phyloP scores from a whole-genome alignment of 1,140 invertebrate species.

The Ceratina australensis region DNA sequence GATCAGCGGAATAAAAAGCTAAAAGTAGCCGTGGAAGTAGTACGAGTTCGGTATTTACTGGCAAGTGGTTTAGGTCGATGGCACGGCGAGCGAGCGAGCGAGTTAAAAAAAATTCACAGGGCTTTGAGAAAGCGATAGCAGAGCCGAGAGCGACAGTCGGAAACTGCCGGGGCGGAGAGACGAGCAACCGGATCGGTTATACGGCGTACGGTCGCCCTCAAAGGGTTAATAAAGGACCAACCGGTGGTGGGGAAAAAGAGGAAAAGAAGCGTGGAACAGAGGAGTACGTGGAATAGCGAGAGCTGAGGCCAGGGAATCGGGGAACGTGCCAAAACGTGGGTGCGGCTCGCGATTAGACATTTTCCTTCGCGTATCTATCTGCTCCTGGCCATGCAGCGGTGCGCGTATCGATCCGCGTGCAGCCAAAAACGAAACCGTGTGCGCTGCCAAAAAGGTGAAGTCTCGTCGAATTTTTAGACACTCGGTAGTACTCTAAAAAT shows the following conservation, averaged over 20 bases:
- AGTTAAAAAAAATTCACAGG: constrained; percentile 27
- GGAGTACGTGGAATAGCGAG: neutral
- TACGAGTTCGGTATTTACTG: constrained; percentile 16
- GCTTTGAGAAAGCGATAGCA: constrained; percentile 12
- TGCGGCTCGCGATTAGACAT: constrained; percentile 43
- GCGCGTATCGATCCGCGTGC: constrained; percentile 44
- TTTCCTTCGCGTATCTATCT: constrained; percentile 40
- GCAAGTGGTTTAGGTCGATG: constrained; percentile 9
- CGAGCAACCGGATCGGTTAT: constrained; percentile 17
- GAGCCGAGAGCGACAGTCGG: constrained; percentile 26
- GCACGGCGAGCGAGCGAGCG: neutral
- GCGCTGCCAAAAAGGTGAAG: constrained; percentile 22
- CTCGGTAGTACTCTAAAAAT: too few relatives aligned
- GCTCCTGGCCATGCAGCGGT: neutral
- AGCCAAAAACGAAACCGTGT: constrained; percentile 47
- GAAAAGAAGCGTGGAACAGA: neutral
- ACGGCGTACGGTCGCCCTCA: neutral
- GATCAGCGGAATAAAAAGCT: neutral
- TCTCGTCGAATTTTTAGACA: too few relatives aligned
- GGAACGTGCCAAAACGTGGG: constrained; percentile 42
- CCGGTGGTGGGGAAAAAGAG: too few relatives aligned
- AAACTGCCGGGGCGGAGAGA: neutral
- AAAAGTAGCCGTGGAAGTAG: neutral
- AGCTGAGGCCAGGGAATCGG: neutral
- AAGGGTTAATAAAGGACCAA: constrained; percentile 38